Base-by-base conservation (phyloP, 2,888 invertebrate species). In the Erebia epiphron region DNA sequence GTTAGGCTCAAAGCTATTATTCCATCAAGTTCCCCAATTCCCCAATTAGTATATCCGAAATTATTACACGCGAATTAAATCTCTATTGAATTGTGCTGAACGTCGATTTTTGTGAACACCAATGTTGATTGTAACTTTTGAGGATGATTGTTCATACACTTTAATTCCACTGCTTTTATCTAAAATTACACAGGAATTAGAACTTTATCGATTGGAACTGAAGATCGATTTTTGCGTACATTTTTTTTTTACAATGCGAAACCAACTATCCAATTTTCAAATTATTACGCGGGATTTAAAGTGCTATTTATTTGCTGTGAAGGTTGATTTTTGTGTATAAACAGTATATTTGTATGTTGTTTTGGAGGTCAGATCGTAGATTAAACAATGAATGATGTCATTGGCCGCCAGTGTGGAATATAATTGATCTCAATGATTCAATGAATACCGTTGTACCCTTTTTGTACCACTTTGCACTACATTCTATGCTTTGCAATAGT, bases 341-440 rank as follows among this genome's bases (percentile, higher is more conserved):
- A 9, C 14, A n/a, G 35, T 35, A 1, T 35, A 1, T 35, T 7
- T 58, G 14, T 35, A 58, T 26, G n/a, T 35, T n/a, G 5, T 57
- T 57, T 57, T 57, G 7, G 26, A 26, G 57, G 21, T 57, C 14
- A 9, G 56, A 21, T 16, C 3, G n/a, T 60, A 60, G 60, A 60
- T 60, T 60, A 60, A 43, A 60, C 60, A 60, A 16, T 41, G 60
- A n/a, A 41, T 60, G 60, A 60, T 60, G 60, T 60, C 60, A 60
- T 41, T 41, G 60, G 41, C 58, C 26, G 11, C 10, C 16, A 9
- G 10, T 9, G 41, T 2, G 10, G 16, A 35, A 60, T 60, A 60
- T 60, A 60, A 60, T 60, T 60, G 60, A 60, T 41, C 41, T 16
- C 60, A 60, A 60, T 60, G 60, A 60, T 54, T 54, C 10, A 54